Evolutionary conservation across 2,797 vertebrate genomes (phyloP), one percentile per base, ranked within the genome.

Genomic region (Lepus oiostolus): DNA sequence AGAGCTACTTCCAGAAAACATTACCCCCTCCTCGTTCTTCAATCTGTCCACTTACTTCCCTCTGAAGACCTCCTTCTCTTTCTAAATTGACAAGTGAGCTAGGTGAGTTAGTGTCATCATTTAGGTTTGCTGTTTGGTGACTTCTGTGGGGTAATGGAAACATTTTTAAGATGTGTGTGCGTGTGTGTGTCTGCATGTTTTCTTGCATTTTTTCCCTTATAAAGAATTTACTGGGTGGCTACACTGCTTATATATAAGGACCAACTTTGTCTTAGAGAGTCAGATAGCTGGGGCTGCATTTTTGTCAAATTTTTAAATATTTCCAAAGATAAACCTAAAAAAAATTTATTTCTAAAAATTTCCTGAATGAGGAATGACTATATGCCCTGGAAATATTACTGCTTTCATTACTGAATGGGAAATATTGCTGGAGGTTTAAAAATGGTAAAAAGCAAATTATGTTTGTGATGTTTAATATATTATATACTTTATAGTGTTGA

Each of bases 11-110:
- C 68, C 71, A 89, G 94, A 80, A 97, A 97, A 95, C 97, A 96
- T 98, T 97, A 88, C 75, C 96, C 86, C 97, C 98, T 98, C 98
- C 95, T 96, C 26, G 19, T 94, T 95, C 97, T 96, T 93, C 97
- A 97, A 97, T 97, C 97, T 97, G 97, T 96, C 96, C 88, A 91
- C 84, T 96, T 86, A 80, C 97, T 95, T 96, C 70, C 63, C 75
- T 95, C 90, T 9, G 76, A 96, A 96, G 95, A 87, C 93, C 87
- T 96, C 60, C 83, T 90, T 95, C 71, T 74, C 52, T 75, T 88
- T 81, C 76, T 87, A 85, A 94, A 96, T 79, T 93, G 95, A 94
- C 88, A 91, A 65, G 93, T 80, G 85, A 95, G 63, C 50, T 79
- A 74, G 82, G 60, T 80, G 63, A 95, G 38, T 89, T 81, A 85